Base-by-base conservation (phyloP, 2,888 invertebrate genomes). In the Hypsopygia costalis region DNA sequence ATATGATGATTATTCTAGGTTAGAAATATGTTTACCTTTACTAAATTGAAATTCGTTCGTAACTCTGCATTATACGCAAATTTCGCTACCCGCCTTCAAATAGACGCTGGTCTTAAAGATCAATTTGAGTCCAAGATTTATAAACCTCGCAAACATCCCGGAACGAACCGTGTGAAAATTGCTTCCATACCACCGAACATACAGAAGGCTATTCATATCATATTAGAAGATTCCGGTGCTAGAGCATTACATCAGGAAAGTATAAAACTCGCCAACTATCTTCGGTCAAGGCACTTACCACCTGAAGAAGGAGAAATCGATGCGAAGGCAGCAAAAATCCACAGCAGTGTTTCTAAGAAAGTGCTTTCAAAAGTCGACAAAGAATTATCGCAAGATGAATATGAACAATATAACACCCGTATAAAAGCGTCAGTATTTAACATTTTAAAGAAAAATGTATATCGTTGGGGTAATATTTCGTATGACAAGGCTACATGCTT, bases 91-190 rank as follows among this genome's bases (percentile, higher is more conserved):
- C 74, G 65, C 65, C 81, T 91, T 0, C 80, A 88, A 51, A 74
- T 92, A n/a, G 89, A 91, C 52, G 73, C 89, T 16, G 71, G 58
- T 34, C 62, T 92, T 2, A 71, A 81, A 39, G 79, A 89, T 21
- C 75, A 75, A 51, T 82, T 93, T 32, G 82, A 80, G 1, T 67
- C 90, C 34, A 88, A 90, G 25, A 73, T 90, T 42, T 80, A 75
- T 45, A 94, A 94, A 69, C 92, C 94, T 0, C 90, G 91, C 37
- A 90, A 91, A 43, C 96, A 96, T 80, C 94, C 95, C 0, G 96
- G 96, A 16, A 89, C 92, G 34, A 76, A 91, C 1, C 87, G 89
- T 48, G 72, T 89, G 0, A 91, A 81, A 54, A 63, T 83, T 1
- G 81, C 91, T 0, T 47, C 70, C 1, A 61, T 95, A 8, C 95